These are phyloP conservation scores for Micronisus gabar DNA, from an alignment of 2,113 vertebrate genomes.

Conservation along the genomic window DNA sequence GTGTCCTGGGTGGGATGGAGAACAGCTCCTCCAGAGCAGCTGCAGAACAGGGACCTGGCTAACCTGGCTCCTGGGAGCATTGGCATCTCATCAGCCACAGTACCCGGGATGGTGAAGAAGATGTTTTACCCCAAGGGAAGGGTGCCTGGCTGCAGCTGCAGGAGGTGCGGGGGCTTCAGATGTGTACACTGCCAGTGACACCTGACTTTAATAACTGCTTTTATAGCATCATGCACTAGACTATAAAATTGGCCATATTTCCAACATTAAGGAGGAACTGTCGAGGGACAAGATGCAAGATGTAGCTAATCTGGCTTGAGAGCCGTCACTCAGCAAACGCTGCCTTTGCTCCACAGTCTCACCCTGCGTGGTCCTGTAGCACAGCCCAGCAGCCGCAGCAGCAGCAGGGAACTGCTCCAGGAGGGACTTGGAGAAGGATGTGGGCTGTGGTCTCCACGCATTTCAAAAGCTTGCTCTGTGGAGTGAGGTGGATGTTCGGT, in stretches of 20 bases:
- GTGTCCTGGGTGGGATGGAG: not conserved
- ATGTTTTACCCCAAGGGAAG: not conserved
- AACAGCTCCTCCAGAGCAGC: not conserved
- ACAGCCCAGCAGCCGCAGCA: not conserved
- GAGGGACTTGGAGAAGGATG: accelerated
- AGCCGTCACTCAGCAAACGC: not conserved
- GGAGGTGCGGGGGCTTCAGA: not conserved
- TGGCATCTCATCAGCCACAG: not conserved
- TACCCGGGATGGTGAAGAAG: not conserved
- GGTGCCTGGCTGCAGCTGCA: not conserved
- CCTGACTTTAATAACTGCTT: not conserved
- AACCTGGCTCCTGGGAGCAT: accelerated
- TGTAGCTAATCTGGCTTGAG: not conserved
- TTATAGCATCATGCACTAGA: not conserved
- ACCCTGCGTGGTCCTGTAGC: not conserved
- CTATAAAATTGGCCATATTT: not conserved
- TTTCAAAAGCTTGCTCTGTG: not conserved
- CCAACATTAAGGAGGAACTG: not conserved
- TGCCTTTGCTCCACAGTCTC: not conserved
- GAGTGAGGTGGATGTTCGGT: no score
- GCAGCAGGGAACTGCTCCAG: not conserved
- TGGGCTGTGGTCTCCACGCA: accelerated
- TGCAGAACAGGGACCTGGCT: not conserved
- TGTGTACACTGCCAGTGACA: accelerated
- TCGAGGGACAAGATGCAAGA: not conserved